Conservation (phyloP, 2,797 vertebrate species). For the Mastacembelus armatus region DNA sequence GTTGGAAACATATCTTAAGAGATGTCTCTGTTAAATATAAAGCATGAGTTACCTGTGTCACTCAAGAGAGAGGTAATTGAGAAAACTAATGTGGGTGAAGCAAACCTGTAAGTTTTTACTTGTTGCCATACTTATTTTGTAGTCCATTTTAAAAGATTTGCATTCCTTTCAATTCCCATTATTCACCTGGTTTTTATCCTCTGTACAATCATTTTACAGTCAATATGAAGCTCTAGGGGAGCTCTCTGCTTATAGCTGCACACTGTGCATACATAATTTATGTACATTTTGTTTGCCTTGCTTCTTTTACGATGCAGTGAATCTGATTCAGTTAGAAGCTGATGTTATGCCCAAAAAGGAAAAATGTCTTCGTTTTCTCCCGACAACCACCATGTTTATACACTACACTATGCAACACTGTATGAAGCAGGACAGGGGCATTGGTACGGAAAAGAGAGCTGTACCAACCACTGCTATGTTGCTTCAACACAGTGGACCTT, state of each 20-base stretch:
- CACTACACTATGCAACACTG: slow-evolving; percentile 39
- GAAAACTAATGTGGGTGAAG: neutral
- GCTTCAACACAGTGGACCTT: slow-evolving; percentile 66
- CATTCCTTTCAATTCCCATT: slow-evolving; percentile 10
- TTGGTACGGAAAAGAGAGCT: slow-evolving; percentile 58
- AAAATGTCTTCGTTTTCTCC: neutral
- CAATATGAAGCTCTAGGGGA: slow-evolving; percentile 13
- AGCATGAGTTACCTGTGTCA: neutral
- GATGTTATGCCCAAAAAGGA: slow-evolving; percentile 9
- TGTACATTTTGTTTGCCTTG: slow-evolving; percentile 36
- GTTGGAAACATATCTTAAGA: neutral
- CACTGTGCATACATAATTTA: slow-evolving; percentile 30
- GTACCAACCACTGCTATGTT: slow-evolving; percentile 59
- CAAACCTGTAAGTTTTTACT: neutral
- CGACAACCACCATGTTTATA: slow-evolving; percentile 32
- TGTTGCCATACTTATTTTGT: neutral
- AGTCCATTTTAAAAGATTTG: neutral
- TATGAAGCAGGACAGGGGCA: slow-evolving; percentile 50
- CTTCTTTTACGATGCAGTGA: slow-evolving; percentile 5
- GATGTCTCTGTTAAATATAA: too few species aligned
- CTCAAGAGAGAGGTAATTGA: neutral
- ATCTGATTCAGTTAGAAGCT: slow-evolving; percentile 13
- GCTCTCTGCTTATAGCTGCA: slow-evolving; percentile 5
- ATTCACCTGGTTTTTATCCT: slow-evolving; percentile 10
- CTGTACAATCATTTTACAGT: slow-evolving; percentile 16